These are phyloP conservation scores for Phalloptychus januarius DNA, from an alignment of 2,797 vertebrate species.

Conservation along the genomic window DNA sequence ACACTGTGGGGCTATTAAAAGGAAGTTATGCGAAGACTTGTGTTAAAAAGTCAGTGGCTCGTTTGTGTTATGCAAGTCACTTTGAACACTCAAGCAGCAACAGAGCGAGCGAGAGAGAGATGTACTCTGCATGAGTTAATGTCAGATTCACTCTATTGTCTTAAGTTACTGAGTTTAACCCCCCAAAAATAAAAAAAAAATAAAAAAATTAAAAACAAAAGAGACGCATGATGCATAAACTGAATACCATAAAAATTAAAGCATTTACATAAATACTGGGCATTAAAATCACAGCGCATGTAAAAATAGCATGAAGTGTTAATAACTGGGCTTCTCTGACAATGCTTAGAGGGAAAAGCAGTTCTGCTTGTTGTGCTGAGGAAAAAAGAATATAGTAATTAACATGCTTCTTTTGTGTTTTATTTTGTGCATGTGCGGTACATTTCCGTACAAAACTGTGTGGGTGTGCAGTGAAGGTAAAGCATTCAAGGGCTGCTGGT, in stretches of 20 bases:
- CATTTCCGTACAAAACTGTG: slow-evolving; percentile 15
- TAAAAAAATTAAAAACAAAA: background rate
- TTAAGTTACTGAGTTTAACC: slow-evolving; percentile 34
- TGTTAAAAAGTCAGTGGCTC: background rate
- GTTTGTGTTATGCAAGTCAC: slow-evolving; percentile 24
- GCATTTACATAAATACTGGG: slow-evolving; percentile 21
- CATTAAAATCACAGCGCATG: slow-evolving; percentile 15
- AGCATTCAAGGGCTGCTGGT: slow-evolving; percentile 32
- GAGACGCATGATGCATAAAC: slow-evolving; percentile 12
- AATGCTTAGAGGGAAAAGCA: slow-evolving; percentile 7
- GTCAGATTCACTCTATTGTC: slow-evolving; percentile 50
- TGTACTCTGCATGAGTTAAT: slow-evolving; percentile 28
- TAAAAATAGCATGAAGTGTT: slow-evolving; percentile 19
- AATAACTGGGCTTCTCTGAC: slow-evolving; percentile 14
- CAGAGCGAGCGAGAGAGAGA: slow-evolving; percentile 11
- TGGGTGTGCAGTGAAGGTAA: slow-evolving; percentile 38
- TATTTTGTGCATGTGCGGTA: slow-evolving; percentile 1
- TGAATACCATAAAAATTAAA: slow-evolving; percentile 20
- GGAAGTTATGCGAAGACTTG: slow-evolving; percentile 26
- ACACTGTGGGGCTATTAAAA: slow-evolving; percentile 28
- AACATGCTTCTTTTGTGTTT: slow-evolving; percentile 21
- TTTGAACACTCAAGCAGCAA: slow-evolving; percentile 37
- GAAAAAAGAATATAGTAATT: slow-evolving; percentile 27
- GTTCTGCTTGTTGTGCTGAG: slow-evolving; percentile 7
- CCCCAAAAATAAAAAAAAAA: background rate